Base-by-base conservation (phyloP, 2,797 vertebrate genomes). In the Muraenolepis orangiensis region DNA sequence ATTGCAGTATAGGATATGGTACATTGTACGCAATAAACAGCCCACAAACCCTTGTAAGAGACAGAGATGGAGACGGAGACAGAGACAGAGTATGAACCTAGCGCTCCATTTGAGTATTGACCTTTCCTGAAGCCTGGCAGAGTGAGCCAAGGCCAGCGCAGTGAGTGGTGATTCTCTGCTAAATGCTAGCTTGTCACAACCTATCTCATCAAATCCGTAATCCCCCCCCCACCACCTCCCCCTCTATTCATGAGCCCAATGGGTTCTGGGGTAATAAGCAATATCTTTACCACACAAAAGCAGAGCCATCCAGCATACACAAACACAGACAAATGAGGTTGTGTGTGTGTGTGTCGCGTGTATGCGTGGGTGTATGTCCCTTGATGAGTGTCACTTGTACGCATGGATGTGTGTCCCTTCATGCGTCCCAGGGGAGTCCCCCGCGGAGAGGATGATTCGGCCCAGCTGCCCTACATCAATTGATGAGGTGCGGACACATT, bases 111-210 rank as follows among this genome's bases (percentile, higher is more conserved):
- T 83, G 85, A 85, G 73, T 71, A 69, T 12, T 88, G 88, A 88
- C 89, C 89, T 91, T 91, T 91, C 78, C 79, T 80, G 73, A 6
- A 72, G 83, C 78, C 68, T 71, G 74, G 72, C 75, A 78, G 78
- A 85, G 46, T 13, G 34, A 40, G 83, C 40, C n/a, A 0, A 34
- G 73, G 70, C 80, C 72, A 80, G 80, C 64, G n/a, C 72, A 76
- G 28, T 28, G 70, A 72, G 75, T 77, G 81, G 71, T 82, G 81
- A 68, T 83, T 81, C 76, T 71, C 79, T 23, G 72, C 80, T 88
- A 87, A 90, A 91, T 88, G 87, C 81, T 84, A 80, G 79, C 78
- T 78, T 87, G 88, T 90, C 90, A 88, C 76, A 88, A 77, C 76
- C 79, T 20, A 88, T 90, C 81, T 86, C 78, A 84, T 89, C 88